These are phyloP conservation scores for Enteromius radiatus DNA, from an alignment of 2,797 vertebrate species.

Conservation along the genomic window DNA sequence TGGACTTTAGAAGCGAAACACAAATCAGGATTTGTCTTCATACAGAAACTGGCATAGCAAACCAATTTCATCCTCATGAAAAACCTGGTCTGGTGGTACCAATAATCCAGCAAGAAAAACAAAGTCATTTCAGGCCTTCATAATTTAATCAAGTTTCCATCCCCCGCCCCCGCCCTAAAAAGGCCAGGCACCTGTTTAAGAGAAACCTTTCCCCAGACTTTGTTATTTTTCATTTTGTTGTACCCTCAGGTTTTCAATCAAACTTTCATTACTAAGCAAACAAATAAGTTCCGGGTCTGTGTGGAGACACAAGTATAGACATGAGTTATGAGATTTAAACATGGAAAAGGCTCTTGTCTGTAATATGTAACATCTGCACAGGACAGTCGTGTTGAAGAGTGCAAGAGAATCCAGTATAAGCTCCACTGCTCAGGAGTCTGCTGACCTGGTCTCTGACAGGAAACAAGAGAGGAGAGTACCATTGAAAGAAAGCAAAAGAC, in stretches of 20 bases:
- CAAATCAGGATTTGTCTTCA: conserved; percentile 50
- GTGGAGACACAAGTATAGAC: conserved; percentile 83
- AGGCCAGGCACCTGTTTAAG: conserved; percentile 75
- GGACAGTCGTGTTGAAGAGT: conserved; percentile 59
- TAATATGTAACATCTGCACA: conserved; percentile 80
- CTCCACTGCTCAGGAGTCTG: conserved; percentile 3
- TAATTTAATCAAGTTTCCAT: conserved; percentile 72
- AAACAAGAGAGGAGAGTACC: background rate
- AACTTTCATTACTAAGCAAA: conserved; percentile 81
- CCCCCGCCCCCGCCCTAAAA: no score
- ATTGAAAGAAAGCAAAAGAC: background rate
- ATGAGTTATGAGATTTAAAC: conserved; percentile 80
- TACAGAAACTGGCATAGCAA: conserved; percentile 68
- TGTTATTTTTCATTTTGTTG: conserved; percentile 85
- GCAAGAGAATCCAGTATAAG: conserved; percentile 6
- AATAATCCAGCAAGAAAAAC: conserved; percentile 73
- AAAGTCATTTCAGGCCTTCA: conserved; percentile 68
- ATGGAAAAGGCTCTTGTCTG: conserved; percentile 70
- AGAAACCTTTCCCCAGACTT: conserved; percentile 69
- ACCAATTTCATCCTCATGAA: conserved; percentile 74
- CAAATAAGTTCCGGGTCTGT: conserved; percentile 80
- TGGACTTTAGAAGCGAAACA: background rate
- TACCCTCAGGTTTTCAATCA: conserved; percentile 81
- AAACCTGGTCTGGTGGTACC: conserved; percentile 70
- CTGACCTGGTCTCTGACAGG: background rate